Conservation (phyloP, 1,140 invertebrate genomes). For the Caenorhabditis inopinata region DNA sequence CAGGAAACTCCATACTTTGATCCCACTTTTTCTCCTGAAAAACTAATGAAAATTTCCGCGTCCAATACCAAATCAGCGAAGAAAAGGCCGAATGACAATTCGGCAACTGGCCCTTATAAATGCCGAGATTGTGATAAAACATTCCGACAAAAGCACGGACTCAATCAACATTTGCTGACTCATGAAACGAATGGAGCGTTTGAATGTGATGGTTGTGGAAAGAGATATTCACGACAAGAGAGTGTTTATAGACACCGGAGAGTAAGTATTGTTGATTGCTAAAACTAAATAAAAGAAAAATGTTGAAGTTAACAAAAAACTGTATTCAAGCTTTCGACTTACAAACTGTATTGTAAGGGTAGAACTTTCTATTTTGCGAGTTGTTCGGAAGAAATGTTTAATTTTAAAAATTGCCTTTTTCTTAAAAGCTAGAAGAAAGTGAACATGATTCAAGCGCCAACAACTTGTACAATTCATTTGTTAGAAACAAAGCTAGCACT, state of each 20-base stretch:
- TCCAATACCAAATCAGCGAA: too few species aligned
- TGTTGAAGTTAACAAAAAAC: too few species aligned
- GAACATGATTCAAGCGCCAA: too few species aligned
- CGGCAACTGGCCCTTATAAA: neutral
- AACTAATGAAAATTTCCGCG: neutral
- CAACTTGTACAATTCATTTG: too few species aligned
- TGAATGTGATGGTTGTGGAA: constrained; percentile 3
- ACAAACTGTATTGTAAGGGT: too few species aligned
- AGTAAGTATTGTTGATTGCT: neutral
- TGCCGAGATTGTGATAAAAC: neutral
- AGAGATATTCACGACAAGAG: constrained; percentile 21
- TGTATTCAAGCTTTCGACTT: too few species aligned
- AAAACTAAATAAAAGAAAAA: too few species aligned
- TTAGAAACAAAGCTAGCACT: too few species aligned
- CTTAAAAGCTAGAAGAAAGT: too few species aligned
- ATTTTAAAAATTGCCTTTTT: too few species aligned
- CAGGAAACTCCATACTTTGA: neutral
- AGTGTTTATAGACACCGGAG: constrained; percentile 13
- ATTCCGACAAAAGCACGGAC: constrained; percentile 6
- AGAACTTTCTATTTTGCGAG: too few species aligned
- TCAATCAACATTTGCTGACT: neutral
- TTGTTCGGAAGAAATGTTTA: too few species aligned
- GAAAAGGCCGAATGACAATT: neutral
- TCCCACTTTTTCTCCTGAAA: neutral
- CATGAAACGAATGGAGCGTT: constrained; percentile 10